Conservation (phyloP, 2,113 vertebrate genomes). For the Barnardius zonarius region DNA sequence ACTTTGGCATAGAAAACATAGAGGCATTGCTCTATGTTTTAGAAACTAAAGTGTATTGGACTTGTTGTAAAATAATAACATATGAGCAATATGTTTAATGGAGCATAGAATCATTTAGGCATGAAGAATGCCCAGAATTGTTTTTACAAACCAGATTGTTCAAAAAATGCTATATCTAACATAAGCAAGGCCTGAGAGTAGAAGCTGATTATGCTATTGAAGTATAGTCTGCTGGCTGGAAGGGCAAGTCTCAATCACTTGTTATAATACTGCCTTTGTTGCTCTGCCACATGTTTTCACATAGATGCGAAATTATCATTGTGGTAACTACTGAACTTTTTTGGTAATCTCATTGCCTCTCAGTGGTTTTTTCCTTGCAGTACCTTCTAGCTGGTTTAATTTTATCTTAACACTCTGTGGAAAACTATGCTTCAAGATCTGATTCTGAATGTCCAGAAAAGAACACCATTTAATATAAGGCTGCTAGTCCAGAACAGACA, state of each 20-base stretch:
- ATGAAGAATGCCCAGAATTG: neutral
- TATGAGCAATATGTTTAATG: neutral
- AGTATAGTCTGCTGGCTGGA: neutral
- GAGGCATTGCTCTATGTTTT: too few species aligned
- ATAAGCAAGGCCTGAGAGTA: neutral
- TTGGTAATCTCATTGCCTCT: neutral
- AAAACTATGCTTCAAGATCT: neutral
- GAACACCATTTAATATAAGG: neutral
- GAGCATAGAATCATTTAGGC: neutral
- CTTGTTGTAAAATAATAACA: neutral
- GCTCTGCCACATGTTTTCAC: neutral
- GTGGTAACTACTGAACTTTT: neutral
- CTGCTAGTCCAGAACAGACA: neutral
- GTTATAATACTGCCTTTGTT: neutral
- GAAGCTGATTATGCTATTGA: neutral
- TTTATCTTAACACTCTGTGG: neutral
- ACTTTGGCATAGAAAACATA: too few species aligned
- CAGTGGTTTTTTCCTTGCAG: neutral
- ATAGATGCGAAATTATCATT: neutral
- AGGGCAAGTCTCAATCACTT: neutral
- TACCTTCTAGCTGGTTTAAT: neutral
- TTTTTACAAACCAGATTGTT: neutral
- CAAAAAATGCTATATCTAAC: neutral
- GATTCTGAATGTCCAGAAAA: neutral
- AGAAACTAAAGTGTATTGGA: neutral